Evolutionary conservation across 2,888 invertebrate species (phyloP).

Genomic region (Lepetodrilus schrolli): DNA sequence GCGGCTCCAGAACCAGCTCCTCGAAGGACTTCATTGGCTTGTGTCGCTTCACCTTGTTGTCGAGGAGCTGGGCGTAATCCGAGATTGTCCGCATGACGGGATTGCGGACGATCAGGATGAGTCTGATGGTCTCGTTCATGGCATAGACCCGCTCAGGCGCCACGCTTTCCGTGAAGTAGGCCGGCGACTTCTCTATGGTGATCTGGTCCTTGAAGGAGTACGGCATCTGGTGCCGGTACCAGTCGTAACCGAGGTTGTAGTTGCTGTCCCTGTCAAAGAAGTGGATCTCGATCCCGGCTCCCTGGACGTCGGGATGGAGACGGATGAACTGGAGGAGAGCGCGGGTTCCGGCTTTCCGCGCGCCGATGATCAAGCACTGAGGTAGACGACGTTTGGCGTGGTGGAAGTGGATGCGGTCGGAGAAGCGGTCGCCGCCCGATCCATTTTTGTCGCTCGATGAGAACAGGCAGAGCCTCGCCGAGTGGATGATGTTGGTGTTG

Average conservation of each 20-base stretch:
- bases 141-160: constrained; percentile 93
- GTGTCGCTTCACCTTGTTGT: constrained; percentile 43
- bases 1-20: constrained; percentile 67
- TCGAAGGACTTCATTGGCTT: constrained; percentile 69
- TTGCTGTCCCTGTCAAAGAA: constrained; percentile 91
- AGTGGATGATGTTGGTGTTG: neutral
- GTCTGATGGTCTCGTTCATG: constrained; percentile 91
- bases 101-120: constrained; percentile 94
- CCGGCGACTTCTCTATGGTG: constrained; percentile 97
- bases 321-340: constrained; percentile 72
- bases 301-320: constrained; percentile 83
- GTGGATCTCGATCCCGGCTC: constrained; percentile 96
- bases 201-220: constrained; percentile 93
- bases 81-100: constrained; percentile 96
- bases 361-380: constrained; percentile 73
- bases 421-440: constrained; percentile 60
- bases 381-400: constrained; percentile 70
- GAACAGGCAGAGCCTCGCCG: constrained; percentile 13
- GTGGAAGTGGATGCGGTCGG: constrained; percentile 33
- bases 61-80: constrained; percentile 93
- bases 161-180: constrained; percentile 94
- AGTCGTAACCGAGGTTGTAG: constrained; percentile 91
- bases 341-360: constrained; percentile 73
- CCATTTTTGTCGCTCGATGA: constrained; percentile 42
- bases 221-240: constrained; percentile 92